Percentiles rank a stretch among this genome's conserved stretches.
Conservation (phyloP, 2,888 invertebrate genomes). For the Rhagonycha lutea region DNA sequence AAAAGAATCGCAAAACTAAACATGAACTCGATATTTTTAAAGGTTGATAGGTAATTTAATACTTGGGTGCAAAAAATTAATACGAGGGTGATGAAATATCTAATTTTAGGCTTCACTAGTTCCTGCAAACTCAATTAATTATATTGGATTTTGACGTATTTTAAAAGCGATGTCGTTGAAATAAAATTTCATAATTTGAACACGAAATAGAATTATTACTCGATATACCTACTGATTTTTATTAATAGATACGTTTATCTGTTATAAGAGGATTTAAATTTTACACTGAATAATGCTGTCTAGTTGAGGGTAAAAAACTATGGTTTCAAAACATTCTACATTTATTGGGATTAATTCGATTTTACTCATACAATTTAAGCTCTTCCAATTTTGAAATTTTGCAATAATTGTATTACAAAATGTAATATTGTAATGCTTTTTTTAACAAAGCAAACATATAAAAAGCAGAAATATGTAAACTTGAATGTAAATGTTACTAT, state of each 20-base stretch:
- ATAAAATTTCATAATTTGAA: not conserved
- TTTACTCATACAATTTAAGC: not conserved
- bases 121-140: not conserved
- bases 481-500: no score
- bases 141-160: not conserved
- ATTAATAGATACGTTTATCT: no score
- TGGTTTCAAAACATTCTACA: not conserved
- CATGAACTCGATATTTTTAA: not conserved
- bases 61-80: not conserved
- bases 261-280: not conserved
- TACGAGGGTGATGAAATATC: not conserved
- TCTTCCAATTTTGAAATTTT: not conserved
- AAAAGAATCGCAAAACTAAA: not conserved
- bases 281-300: not conserved
- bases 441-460: no score
- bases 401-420: no score
- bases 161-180: not conserved
- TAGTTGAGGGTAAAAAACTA: not conserved
- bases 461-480: no score
- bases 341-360: not conserved
- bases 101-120: not conserved
- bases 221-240: not conserved
- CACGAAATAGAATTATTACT: not conserved
- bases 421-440: no score
- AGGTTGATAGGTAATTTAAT: not conserved